Conservation (phyloP, 2,888 invertebrate species). For the Ommatoiulus sabulosus region DNA sequence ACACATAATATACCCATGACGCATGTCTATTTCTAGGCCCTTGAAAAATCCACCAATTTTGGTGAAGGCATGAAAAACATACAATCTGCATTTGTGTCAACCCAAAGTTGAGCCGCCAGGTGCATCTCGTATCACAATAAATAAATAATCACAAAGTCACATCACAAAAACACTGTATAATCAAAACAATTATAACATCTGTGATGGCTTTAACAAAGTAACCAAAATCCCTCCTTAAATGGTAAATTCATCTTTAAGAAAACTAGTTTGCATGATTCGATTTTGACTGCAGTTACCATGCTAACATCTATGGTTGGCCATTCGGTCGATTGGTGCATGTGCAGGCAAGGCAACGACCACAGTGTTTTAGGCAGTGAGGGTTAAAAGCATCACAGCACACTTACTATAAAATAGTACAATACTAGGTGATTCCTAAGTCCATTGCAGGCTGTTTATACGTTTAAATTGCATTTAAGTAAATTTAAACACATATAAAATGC, state of each 20-base stretch:
- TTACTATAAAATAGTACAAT: no score
- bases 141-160: background rate
- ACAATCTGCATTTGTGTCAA: background rate
- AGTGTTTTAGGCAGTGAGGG: no score
- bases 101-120: background rate
- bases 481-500: no score
- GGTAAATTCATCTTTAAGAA: background rate
- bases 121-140: background rate
- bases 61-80: conserved; percentile 13
- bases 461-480: no score
- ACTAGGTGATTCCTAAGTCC: no score
- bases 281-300: background rate
- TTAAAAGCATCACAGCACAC: no score
- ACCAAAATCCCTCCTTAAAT: background rate
- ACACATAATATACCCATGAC: background rate
- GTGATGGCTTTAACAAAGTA: background rate
- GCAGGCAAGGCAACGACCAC: no score
- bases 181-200: background rate
- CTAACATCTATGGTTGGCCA: no score
- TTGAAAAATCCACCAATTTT: background rate
- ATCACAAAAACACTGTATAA: background rate
- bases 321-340: no score
- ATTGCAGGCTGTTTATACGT: no score
- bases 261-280: background rate
- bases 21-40: background rate